Conservation (phyloP, 2,888 invertebrate genomes). For the Pandemis corylana region DNA sequence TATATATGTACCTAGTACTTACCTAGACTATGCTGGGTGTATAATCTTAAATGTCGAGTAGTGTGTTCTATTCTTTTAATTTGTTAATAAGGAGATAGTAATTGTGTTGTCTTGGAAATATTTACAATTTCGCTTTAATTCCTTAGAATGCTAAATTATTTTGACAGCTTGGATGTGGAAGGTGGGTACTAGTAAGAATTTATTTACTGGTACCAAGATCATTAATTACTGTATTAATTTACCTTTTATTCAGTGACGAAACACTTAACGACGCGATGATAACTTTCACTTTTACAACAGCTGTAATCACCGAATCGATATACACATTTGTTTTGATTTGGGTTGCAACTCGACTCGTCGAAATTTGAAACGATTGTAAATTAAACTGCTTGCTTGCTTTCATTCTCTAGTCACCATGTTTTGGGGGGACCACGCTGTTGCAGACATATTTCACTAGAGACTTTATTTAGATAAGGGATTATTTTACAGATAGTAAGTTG, state of each 20-base stretch:
- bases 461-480: neutral
- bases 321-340: constrained; percentile 75
- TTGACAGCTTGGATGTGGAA: neutral
- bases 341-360: constrained; percentile 54
- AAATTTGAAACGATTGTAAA: constrained; percentile 49
- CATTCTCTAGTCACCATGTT: neutral
- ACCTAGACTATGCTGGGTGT: too few relatives aligned
- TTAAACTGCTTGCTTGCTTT: constrained; percentile 14
- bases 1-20: too few relatives aligned
- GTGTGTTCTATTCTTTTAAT: too few relatives aligned
- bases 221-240: constrained; percentile 19
- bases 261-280: constrained; percentile 22
- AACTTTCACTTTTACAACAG: constrained; percentile 53
- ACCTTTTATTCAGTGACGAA: constrained; percentile 29
- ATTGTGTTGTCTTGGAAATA: neutral
- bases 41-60: too few relatives aligned
- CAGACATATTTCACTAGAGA: neutral
- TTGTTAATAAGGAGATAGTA: too few relatives aligned
- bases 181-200: neutral
- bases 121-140: neutral
- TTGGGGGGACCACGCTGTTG: neutral
- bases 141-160: neutral
- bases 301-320: constrained; percentile 71
- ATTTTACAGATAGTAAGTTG: constrained; percentile 49
- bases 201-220: neutral